Percentiles rank a stretch among this genome's conserved stretches.
phyloP scores from a whole-genome alignment of 2,888 invertebrate species.

The Drosophila meridiana region DNA sequence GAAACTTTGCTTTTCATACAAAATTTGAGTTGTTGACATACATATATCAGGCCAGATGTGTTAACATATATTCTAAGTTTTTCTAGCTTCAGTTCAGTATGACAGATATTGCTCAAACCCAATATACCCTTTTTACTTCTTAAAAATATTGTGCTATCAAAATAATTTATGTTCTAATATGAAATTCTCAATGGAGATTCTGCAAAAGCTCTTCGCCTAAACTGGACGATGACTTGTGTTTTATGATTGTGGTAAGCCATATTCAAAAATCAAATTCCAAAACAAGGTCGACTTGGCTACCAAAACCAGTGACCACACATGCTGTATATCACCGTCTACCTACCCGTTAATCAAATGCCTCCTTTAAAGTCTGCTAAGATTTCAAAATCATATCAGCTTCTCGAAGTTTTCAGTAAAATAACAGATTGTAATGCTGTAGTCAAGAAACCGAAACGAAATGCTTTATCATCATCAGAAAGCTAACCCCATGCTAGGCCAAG shows the following conservation, averaged over 20 bases:
- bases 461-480: conserved; percentile 37
- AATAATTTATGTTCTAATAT: background rate
- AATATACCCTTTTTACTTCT: no score
- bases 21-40: no score
- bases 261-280: background rate
- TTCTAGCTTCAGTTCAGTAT: no score
- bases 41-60: no score
- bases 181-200: background rate
- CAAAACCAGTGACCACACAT: background rate
- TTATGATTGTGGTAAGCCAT: background rate
- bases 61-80: no score
- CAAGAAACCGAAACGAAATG: background rate
- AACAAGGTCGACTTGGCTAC: no score
- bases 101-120: no score
- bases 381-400: conserved; percentile 1
- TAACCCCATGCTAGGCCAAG: conserved; percentile 4
- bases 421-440: conserved; percentile 1
- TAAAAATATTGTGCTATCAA: background rate
- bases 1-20: no score
- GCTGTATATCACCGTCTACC: no score
- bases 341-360: background rate
- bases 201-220: background rate
- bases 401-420: background rate
- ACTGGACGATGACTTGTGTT: background rate
- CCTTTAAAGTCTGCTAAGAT: background rate